phyloP scores from a whole-genome alignment of 2,113 vertebrate species.

The Electrona antarctica region DNA sequence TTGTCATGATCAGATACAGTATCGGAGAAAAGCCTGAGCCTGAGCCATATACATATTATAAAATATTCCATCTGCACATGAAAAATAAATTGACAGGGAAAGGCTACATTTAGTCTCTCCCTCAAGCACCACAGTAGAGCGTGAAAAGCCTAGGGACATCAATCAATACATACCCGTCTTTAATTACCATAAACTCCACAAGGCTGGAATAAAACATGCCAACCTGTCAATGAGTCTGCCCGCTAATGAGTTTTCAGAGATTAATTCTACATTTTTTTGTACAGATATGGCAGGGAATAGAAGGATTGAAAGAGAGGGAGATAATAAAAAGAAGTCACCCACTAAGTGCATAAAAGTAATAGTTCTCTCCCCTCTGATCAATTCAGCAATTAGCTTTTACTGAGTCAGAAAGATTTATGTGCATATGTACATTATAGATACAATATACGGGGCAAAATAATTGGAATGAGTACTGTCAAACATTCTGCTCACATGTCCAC shows the following conservation, averaged over 20 bases:
- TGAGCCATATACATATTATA: not conserved
- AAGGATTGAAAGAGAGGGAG: not conserved
- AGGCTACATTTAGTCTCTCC: slow-evolving; percentile 23
- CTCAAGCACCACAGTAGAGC: slow-evolving; percentile 10
- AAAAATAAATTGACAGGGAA: slow-evolving; percentile 32
- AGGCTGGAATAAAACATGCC: slow-evolving; percentile 45
- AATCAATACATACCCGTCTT: slow-evolving; percentile 51
- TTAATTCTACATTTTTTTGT: slow-evolving; percentile 39
- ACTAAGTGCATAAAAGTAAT: not conserved
- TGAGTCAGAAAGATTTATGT: slow-evolving; percentile 2
- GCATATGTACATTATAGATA: not conserved
- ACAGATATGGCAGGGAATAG: slow-evolving; percentile 3
- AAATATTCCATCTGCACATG: slow-evolving; percentile 20
- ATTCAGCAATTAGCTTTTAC: slow-evolving; percentile 1
- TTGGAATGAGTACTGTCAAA: slow-evolving; percentile 11
- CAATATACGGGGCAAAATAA: slow-evolving; percentile 23
- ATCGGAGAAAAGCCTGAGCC: not conserved
- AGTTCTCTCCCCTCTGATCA: slow-evolving; percentile 2
- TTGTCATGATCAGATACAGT: not conserved
- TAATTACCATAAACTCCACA: slow-evolving; percentile 57
- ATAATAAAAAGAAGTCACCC: not conserved
- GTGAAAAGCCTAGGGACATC: slow-evolving; percentile 25
- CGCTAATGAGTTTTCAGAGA: slow-evolving; percentile 42
- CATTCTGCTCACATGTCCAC: slow-evolving; percentile 17
- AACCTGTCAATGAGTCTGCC: slow-evolving; percentile 39